Base-by-base conservation (phyloP, 2,797 vertebrate species). In the Geotrypetes seraphini region DNA sequence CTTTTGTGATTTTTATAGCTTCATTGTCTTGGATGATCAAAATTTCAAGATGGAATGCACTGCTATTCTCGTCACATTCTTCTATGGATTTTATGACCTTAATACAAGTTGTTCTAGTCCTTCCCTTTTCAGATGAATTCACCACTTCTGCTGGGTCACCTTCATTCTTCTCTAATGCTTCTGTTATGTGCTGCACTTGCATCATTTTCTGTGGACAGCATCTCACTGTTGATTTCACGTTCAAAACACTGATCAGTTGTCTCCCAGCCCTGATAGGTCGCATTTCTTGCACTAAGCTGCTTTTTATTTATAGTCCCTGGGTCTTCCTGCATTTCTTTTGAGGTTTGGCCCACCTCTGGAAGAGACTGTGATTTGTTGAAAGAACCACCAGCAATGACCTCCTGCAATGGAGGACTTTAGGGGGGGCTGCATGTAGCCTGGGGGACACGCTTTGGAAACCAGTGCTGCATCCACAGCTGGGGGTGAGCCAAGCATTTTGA, bases 231-330 rank as follows among this genome's bases (percentile, higher is more conserved):
- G 43, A 49, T 69, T 55, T 63, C 32, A 24, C 28, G 47, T 54
- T 73, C 66, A 69, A 49, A 52, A 18, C 43, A 60, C 41, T 69
- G 60, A 23, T 45, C 38, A 45, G 28, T n/a, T n/a, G n/a, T 54
- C 31, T 76, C 72, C 74, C 53, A 34, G 54, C 59, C 71, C 76
- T 87, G 70, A 78, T 77, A 69, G 66, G 59, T 5, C 57, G 61
- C 50, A 63, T 53, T 48, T 61, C 27, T 54, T 57, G 57, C 36
- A 50, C 70, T 53, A 24, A 62, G 17, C 16, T 64, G 43, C 43
- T 43, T 64, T 53, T 45, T 39, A 0, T 26, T 23, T 30, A 42
- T 16, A 62, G 58, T 41, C 60, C 54, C 60, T 71, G 74, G 39
- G 22, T 63, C 47, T 24, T 63, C 72, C 37, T 50, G 58, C 39